Percentiles rank a stretch among this genome's conserved stretches.
phyloP scores from a whole-genome alignment of 2,888 invertebrate species.

The Hermodice carunculata region DNA sequence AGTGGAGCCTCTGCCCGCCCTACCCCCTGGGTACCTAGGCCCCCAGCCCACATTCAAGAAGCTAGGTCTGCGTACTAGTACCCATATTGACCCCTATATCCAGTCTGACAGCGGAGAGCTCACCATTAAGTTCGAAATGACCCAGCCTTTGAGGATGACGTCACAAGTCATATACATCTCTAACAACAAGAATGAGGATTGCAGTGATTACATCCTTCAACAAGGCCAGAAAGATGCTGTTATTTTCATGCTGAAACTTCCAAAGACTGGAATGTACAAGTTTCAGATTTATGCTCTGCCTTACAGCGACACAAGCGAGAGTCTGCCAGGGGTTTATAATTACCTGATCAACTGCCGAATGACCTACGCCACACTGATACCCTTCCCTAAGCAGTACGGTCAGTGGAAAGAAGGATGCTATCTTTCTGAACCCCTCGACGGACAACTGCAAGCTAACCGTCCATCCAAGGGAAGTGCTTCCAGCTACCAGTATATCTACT shows the following conservation, averaged over 20 bases:
- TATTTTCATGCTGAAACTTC: constrained; percentile 58
- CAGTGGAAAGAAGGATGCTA: constrained; percentile 71
- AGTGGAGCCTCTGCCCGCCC: constrained; percentile 60
- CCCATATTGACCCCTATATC: constrained; percentile 66
- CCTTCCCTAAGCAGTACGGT: constrained; percentile 70
- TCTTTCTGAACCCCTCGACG: constrained; percentile 61
- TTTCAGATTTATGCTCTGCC: constrained; percentile 68
- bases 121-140: constrained; percentile 53
- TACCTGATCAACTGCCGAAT: constrained; percentile 66
- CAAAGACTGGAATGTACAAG: constrained; percentile 67
- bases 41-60: constrained; percentile 66
- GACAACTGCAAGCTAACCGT: constrained; percentile 46
- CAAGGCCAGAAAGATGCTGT: constrained; percentile 54
- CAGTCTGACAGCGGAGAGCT: constrained; percentile 60
- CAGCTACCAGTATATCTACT: constrained; percentile 36
- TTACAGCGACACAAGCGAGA: constrained; percentile 60
- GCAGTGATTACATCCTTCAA: constrained; percentile 65
- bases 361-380: constrained; percentile 42
- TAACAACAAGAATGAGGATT: constrained; percentile 52
- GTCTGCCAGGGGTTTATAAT: constrained; percentile 69
- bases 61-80: constrained; percentile 59
- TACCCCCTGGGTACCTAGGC: constrained; percentile 68
- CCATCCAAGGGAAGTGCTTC: constrained; percentile 42
- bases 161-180: constrained; percentile 63
- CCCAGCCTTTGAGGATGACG: constrained; percentile 63